Conservation (phyloP, 2,888 invertebrate species). For the Onchidella celtica region DNA sequence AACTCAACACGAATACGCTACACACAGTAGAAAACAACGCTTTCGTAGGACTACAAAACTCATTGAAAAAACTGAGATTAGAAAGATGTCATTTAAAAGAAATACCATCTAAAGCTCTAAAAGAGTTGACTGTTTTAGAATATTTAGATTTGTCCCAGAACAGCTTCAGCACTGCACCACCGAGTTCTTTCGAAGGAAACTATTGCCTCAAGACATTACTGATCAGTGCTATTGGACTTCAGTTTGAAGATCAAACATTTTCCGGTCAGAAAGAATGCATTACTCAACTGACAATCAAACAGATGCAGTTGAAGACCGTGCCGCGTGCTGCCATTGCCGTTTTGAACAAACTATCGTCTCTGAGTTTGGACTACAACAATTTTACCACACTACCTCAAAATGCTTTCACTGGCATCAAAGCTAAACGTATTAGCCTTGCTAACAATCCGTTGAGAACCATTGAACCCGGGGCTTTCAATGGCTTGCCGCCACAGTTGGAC, state of each 20-base stretch:
- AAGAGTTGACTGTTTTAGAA: constrained; percentile 38
- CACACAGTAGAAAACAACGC: constrained; percentile 39
- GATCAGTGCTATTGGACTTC: constrained; percentile 40
- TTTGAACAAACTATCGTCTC: constrained; percentile 39
- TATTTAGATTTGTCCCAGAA: constrained; percentile 51
- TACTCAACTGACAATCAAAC: constrained; percentile 46
- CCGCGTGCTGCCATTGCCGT: constrained; percentile 48
- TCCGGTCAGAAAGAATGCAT: constrained; percentile 49
- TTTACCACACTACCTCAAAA: constrained; percentile 39
- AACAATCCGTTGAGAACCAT: constrained; percentile 45
- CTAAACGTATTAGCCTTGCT: constrained; percentile 44
- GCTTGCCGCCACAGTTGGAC: constrained; percentile 41
- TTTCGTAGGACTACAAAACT: constrained; percentile 43
- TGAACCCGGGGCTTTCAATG: constrained; percentile 48
- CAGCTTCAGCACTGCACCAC: constrained; percentile 29
- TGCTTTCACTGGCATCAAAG: constrained; percentile 49
- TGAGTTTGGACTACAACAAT: constrained; percentile 49
- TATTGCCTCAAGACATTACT: constrained; percentile 49
- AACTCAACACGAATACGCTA: constrained; percentile 36
- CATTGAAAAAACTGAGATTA: constrained; percentile 36
- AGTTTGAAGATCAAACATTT: constrained; percentile 44
- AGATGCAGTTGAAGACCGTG: constrained; percentile 39
- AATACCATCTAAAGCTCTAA: constrained; percentile 48
- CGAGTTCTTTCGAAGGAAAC: constrained; percentile 40
- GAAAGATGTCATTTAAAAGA: constrained; percentile 42